Evolutionary conservation across 2,113 vertebrate genomes (phyloP).

Genomic region (Proteles cristata): DNA sequence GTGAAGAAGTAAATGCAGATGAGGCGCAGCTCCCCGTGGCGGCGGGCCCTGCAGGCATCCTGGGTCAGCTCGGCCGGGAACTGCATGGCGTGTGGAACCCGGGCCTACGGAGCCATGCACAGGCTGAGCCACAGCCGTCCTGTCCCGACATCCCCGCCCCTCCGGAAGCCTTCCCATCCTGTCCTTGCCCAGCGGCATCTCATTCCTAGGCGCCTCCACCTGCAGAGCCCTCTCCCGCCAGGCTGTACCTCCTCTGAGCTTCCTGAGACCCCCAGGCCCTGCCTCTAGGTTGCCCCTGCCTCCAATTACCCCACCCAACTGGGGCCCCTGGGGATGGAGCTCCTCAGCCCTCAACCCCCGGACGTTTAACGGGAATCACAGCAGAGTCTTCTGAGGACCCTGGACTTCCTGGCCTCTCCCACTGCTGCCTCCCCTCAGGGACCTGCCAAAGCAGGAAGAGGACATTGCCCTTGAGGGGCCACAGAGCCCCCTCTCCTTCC

Average conservation of each 20-base stretch:
- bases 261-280: not conserved
- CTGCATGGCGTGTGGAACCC: slow-evolving; percentile 38
- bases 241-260: not conserved
- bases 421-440: not conserved
- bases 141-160: not conserved
- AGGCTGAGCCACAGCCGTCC: not conserved
- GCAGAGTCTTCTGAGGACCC: not conserved
- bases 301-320: not conserved
- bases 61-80: slow-evolving; percentile 54
- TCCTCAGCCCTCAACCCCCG: not conserved
- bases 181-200: too few relatives aligned
- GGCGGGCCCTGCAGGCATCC: not conserved
- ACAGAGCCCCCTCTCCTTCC: not conserved
- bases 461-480: not conserved
- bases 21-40: slow-evolving; percentile 30
- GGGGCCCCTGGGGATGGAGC: not conserved
- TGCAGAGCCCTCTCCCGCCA: not conserved
- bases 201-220: not conserved
- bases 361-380: not conserved
- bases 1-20: slow-evolving; percentile 75
- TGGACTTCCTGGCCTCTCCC: not conserved
- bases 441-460: not conserved
- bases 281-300: not conserved
- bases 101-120: not conserved
- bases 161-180: not conserved